These are phyloP conservation scores for Phortica variegata DNA, from an alignment of 1,140 invertebrate species.

Conservation along the genomic window DNA sequence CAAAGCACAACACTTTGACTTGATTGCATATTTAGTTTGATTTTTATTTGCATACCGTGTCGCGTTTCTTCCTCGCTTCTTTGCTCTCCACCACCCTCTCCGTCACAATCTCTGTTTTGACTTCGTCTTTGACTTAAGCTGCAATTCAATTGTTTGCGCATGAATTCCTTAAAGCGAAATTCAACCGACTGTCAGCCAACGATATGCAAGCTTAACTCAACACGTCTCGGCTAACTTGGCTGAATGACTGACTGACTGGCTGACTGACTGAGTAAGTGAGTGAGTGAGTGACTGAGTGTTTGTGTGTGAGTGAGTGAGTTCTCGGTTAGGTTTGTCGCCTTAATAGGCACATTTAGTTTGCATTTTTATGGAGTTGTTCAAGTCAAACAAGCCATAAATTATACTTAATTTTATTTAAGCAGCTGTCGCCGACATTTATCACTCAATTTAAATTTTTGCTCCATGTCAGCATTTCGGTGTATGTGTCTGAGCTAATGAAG, in stretches of 20 bases:
- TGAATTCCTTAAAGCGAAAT: conserved; percentile 35
- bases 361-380: conserved; percentile 55
- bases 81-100: not conserved
- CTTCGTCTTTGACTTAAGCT: too few relatives aligned
- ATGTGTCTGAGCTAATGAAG: too few relatives aligned
- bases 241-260: too few relatives aligned
- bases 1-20: conserved; percentile 39
- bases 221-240: too few relatives aligned
- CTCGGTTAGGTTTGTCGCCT: too few relatives aligned
- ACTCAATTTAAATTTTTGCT: conserved; percentile 53
- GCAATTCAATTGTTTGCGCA: conserved; percentile 47
- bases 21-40: conserved; percentile 55
- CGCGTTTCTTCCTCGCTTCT: conserved; percentile 2
- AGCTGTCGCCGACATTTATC: conserved; percentile 49
- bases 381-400: conserved; percentile 28
- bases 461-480: too few relatives aligned
- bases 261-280: too few relatives aligned
- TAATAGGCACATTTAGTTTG: conserved; percentile 54
- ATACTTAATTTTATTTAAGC: conserved; percentile 52
- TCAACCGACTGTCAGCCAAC: too few relatives aligned
- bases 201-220: too few relatives aligned
- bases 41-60: conserved; percentile 47
- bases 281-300: too few relatives aligned
- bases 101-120: too few relatives aligned
- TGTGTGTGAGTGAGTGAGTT: too few relatives aligned